phyloP scores from a whole-genome alignment of 2,888 invertebrate species.

The Caradrina kadenii region DNA sequence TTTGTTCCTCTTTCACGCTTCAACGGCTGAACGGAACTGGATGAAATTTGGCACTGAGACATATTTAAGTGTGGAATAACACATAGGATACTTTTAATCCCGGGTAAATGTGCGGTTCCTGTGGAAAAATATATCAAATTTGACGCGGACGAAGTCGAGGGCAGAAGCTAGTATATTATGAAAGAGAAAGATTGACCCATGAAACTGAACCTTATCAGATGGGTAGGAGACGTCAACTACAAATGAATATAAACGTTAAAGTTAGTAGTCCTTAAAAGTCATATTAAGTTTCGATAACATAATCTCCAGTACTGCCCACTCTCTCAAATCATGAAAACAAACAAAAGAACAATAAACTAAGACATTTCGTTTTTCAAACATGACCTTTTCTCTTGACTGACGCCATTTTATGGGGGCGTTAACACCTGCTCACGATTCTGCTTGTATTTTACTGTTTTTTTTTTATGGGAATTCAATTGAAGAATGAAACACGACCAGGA shows the following conservation, averaged over 20 bases:
- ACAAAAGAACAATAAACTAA: conserved; percentile 18
- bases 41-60: too few relatives aligned
- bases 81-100: too few relatives aligned
- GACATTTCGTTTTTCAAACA: conserved; percentile 6
- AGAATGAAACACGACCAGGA: conserved; percentile 40
- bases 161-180: too few relatives aligned
- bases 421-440: conserved; percentile 47
- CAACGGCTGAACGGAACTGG: too few relatives aligned
- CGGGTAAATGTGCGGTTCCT: too few relatives aligned
- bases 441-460: conserved; percentile 51
- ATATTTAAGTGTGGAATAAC: too few relatives aligned
- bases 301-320: not conserved
- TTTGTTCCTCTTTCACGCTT: too few relatives aligned
- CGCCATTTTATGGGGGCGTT: conserved; percentile 44
- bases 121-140: too few relatives aligned
- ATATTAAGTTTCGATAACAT: not conserved
- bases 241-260: not conserved
- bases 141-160: too few relatives aligned
- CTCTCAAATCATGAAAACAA: conserved; percentile 12
- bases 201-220: too few relatives aligned
- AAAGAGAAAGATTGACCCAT: too few relatives aligned
- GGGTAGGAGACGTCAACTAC: too few relatives aligned
- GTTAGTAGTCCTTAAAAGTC: not conserved
- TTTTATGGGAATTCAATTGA: conserved; percentile 60
- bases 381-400: conserved; percentile 33